A percentile compares a stretch with the other conserved stretches of the same genome.
Conservation (phyloP, 2,113 vertebrate species). For the Procavia capensis region DNA sequence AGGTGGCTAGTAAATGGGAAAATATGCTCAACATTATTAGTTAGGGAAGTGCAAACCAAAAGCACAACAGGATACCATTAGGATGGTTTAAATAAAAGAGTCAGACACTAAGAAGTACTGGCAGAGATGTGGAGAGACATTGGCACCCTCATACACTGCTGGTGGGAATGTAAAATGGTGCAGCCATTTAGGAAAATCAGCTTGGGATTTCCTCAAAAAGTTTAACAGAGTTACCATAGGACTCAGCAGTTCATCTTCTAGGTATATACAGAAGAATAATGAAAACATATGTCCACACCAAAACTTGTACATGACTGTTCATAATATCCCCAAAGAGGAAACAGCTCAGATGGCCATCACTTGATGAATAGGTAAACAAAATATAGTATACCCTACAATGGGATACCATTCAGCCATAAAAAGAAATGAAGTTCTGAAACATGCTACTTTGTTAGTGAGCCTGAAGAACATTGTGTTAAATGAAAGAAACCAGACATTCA, state of each 20-base stretch:
- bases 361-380: conserved; percentile 16
- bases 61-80: not conserved
- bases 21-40: not conserved
- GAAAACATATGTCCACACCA: not conserved
- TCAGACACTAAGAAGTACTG: not conserved
- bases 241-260: not conserved
- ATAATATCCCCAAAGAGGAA: not conserved
- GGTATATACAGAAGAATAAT: not conserved
- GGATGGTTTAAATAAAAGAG: not conserved
- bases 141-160: not conserved
- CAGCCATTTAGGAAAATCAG: not conserved
- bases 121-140: not conserved
- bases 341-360: not conserved
- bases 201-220: not conserved
- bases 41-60: not conserved
- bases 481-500: not conserved
- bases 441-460: not conserved
- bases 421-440: not conserved
- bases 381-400: not conserved
- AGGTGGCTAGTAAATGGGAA: not conserved
- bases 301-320: not conserved
- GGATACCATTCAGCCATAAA: not conserved
- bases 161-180: not conserved
- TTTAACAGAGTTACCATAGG: not conserved
- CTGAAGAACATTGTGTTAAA: not conserved